Percentiles rank a stretch among this genome's conserved stretches.
Conservation (phyloP, 2,113 vertebrate species). For the Micronycteris hirsuta region DNA sequence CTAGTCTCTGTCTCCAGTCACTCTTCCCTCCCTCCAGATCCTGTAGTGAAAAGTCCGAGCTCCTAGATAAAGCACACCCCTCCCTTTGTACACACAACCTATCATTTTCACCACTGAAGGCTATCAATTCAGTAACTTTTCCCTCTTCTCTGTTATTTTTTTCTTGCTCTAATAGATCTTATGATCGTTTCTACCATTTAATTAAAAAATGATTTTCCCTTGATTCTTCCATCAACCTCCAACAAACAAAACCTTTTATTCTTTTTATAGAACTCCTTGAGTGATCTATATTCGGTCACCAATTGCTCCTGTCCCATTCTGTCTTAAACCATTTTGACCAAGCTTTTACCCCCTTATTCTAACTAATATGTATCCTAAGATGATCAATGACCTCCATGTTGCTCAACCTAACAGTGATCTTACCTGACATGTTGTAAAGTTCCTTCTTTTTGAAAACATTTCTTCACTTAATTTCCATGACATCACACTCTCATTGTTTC, state of each 20-base stretch:
- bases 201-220: not conserved
- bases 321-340: not conserved
- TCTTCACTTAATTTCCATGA: not conserved
- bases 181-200: not conserved
- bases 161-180: not conserved
- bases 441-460: not conserved
- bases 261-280: not conserved
- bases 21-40: not conserved
- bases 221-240: not conserved
- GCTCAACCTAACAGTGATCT: not conserved
- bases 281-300: not conserved
- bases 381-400: not conserved
- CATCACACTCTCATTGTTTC: not conserved
- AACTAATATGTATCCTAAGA: not conserved
- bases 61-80: not conserved
- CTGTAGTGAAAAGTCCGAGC: not conserved
- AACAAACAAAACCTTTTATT: not conserved
- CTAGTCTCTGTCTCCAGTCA: not conserved
- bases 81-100: not conserved
- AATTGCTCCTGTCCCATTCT: not conserved
- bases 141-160: not conserved
- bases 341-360: not conserved
- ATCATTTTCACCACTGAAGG: not conserved
- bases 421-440: not conserved
- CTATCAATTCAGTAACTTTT: not conserved